Evolutionary conservation across 2,888 invertebrate genomes (phyloP), one percentile per base, ranked within the genome.

Genomic region (Apotomis betuletana): DNA sequence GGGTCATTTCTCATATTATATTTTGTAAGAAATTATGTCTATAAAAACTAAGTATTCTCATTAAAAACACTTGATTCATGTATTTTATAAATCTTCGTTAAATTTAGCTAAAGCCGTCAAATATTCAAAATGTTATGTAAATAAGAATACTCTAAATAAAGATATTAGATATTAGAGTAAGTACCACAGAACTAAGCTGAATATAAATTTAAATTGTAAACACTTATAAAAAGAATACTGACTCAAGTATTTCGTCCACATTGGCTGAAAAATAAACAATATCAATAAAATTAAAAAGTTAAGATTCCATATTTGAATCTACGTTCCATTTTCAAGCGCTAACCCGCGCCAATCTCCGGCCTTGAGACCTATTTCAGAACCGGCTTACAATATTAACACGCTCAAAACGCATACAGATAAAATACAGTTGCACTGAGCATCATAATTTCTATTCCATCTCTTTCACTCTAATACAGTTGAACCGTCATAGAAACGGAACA

Each of bases 291-390:
- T 49, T 57, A 57, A 57, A 57, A 2, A 15, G 15, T 38, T 13
- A 10, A 57, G 36, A 55, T 57, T 63, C 67, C 62, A 68, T 68
- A 72, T 72, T 67, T 27, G 46, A 71, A 71, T 63, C 58, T 41
- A 55, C 57, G 71, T 68, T 63, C 63, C 67, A 63, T 68, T 71
- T 71, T n/a, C 51, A 67, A 71, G 60, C 41, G 69, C 59, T 67
- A 62, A 55, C 67, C 65, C 70, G 64, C 57, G 57, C 67, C 73
- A 73, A 73, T 73, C 73, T 54, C 73, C 52, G 74, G 74, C 74
- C 74, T 74, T 74, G 73, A 69, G 64, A 55, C 65, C 73, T 70
- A 67, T 73, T 74, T 73, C 73, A 73, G 74, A 72, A 63, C 72
- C 52, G 72, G 68, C 68, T 72, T 63, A 68, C 68, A 63, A 72